These are phyloP conservation scores for Rutilus rutilus DNA, from an alignment of 2,113 vertebrate species.

Conservation along the genomic window DNA sequence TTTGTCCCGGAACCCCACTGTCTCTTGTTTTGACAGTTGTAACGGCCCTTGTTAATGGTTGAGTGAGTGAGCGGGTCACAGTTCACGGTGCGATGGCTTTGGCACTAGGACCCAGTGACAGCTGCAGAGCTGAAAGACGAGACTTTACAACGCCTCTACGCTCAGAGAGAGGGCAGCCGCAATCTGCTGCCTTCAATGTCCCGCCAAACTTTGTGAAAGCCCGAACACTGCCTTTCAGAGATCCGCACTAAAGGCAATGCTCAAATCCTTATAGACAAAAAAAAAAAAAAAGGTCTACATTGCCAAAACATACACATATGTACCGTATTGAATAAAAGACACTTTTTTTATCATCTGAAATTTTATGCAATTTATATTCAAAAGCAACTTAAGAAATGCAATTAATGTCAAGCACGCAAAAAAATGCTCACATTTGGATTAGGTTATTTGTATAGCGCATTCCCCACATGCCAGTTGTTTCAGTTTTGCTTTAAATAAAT, in stretches of 20 bases:
- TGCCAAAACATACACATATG: background rate
- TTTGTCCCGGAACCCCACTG: conserved; percentile 51
- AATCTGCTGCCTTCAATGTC: conserved; percentile 53
- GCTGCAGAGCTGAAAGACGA: conserved; percentile 62
- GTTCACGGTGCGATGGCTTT: conserved; percentile 61
- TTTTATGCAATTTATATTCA: background rate
- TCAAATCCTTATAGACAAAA: conserved; percentile 9
- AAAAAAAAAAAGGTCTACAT: background rate
- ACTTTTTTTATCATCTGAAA: background rate
- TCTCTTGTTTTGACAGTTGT: conserved; percentile 57
- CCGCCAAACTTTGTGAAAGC: conserved; percentile 58
- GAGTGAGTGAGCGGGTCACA: conserved; percentile 58
- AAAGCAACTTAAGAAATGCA: background rate
- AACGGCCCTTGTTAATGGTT: conserved; percentile 54
- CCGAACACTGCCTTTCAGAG: conserved; percentile 40
- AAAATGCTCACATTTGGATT: background rate
- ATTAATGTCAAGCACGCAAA: background rate
- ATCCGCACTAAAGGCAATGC: conserved; percentile 34
- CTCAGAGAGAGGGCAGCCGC: conserved; percentile 44
- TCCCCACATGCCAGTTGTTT: background rate
- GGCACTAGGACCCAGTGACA: conserved; percentile 64
- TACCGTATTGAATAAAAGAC: background rate
- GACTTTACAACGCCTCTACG: conserved; percentile 51
- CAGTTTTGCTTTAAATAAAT: background rate
- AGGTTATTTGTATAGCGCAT: background rate